A percentile compares a stretch with the other conserved stretches of the same genome.
Conservation (phyloP, 2,797 vertebrate genomes). For the Myotis pilosus region DNA sequence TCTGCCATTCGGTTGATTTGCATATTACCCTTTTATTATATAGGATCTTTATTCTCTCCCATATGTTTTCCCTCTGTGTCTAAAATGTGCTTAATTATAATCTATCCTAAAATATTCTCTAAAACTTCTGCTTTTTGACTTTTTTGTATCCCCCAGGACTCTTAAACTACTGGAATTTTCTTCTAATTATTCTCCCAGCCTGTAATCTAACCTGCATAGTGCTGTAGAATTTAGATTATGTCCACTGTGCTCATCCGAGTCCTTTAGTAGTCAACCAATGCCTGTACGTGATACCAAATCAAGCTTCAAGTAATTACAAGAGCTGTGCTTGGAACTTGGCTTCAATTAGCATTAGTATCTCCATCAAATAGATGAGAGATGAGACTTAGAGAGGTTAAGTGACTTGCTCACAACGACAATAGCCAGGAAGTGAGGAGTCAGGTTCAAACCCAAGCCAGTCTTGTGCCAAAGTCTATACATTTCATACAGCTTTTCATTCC, state of each 20-base stretch:
- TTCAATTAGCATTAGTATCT: background rate
- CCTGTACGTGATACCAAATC: background rate
- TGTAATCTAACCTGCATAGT: background rate
- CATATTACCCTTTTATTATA: no score
- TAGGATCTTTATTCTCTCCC: conserved; percentile 9
- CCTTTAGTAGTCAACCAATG: background rate
- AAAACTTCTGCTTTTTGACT: background rate
- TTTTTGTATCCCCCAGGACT: background rate
- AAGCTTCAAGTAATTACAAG: background rate
- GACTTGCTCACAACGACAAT: background rate
- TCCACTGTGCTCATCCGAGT: background rate
- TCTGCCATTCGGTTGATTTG: no score
- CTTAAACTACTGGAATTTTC: background rate
- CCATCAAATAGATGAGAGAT: background rate
- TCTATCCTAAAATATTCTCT: background rate
- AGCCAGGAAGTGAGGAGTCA: background rate
- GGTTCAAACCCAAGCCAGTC: background rate
- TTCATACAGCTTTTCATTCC: background rate
- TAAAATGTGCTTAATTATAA: conserved; percentile 27
- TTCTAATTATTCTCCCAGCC: background rate
- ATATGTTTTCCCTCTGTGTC: background rate
- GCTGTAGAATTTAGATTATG: conserved; percentile 10
- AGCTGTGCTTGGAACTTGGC: background rate
- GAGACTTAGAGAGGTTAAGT: background rate
- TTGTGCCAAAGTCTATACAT: background rate